Percentiles rank a stretch among this genome's conserved stretches.
These are phyloP conservation scores for Mycteria americana DNA, from an alignment of 2,797 vertebrate species.

Conservation along the genomic window DNA sequence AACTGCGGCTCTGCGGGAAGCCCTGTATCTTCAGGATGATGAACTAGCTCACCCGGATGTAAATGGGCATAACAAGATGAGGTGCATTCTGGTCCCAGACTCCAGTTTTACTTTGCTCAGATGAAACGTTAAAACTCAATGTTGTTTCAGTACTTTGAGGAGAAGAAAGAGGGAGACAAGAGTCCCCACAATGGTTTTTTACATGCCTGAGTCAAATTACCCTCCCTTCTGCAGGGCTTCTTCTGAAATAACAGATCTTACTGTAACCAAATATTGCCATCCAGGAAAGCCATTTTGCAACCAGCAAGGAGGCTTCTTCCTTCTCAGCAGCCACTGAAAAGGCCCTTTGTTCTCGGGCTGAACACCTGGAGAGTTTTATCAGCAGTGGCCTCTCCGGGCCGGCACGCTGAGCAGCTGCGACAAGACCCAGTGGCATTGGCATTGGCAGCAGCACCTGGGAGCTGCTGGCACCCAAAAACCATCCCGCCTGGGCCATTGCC, in stretches of 20 bases:
- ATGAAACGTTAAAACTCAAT: not conserved
- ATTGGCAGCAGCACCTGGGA: not conserved
- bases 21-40: not conserved
- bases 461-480: not conserved
- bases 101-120: not conserved
- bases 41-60: not conserved
- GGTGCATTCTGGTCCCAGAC: not conserved
- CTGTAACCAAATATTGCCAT: constrained; percentile 85
- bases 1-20: not conserved
- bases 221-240: constrained; percentile 64
- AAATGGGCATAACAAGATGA: not conserved
- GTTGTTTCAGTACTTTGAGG: not conserved
- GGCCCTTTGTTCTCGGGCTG: constrained; percentile 84
- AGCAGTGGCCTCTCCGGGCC: constrained; percentile 36
- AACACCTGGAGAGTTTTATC: constrained; percentile 90
- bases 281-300: constrained; percentile 80
- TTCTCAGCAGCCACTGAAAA: constrained; percentile 87
- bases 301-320: constrained; percentile 77
- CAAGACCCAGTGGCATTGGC: constrained; percentile 21
- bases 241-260: constrained; percentile 77
- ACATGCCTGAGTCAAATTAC: constrained; percentile 76
- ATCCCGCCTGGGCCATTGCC: not conserved
- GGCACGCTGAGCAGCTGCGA: constrained; percentile 26
- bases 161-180: constrained; percentile 14
- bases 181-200: constrained; percentile 42